Evolutionary conservation across 2,797 vertebrate genomes (phyloP).

Genomic region (Platyrinchus mystaceus): DNA sequence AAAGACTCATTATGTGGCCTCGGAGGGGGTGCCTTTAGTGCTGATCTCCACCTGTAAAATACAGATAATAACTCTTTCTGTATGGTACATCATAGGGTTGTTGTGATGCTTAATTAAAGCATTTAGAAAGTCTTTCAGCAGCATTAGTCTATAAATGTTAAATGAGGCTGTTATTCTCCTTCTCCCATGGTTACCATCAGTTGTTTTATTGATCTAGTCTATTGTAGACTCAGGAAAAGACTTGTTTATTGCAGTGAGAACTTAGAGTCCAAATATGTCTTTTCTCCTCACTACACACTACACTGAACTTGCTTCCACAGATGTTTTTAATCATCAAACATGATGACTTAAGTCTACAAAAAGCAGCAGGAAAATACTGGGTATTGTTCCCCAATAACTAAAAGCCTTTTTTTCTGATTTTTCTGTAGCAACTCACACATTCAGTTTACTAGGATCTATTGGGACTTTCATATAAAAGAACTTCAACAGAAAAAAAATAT

Average conservation of each 20-base stretch:
- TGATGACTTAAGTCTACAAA: neutral
- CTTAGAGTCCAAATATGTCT: neutral
- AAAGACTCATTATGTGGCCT: neutral
- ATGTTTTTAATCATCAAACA: neutral
- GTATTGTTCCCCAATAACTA: neutral
- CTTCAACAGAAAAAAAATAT: neutral
- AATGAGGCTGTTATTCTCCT: slow-evolving; percentile 15
- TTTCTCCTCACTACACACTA: neutral
- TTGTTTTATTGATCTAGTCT: slow-evolving; percentile 53
- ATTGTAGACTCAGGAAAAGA: slow-evolving; percentile 17
- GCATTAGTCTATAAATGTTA: slow-evolving; percentile 23
- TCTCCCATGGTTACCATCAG: slow-evolving; percentile 39
- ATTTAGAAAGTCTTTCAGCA: slow-evolving; percentile 37
- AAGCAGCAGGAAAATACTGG: neutral
- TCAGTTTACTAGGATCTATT: neutral
- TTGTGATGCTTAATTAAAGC: slow-evolving; percentile 59
- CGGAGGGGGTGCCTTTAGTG: neutral
- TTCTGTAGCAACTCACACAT: neutral
- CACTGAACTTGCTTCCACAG: neutral
- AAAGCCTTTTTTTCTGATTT: neutral
- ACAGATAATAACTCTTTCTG: neutral
- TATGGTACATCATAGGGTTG: neutral
- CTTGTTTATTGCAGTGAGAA: slow-evolving; percentile 27
- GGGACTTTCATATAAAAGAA: neutral
- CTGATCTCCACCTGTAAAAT: neutral